Evolutionary conservation across 1,140 invertebrate species (phyloP).

Genomic region (Ips nitidus): DNA sequence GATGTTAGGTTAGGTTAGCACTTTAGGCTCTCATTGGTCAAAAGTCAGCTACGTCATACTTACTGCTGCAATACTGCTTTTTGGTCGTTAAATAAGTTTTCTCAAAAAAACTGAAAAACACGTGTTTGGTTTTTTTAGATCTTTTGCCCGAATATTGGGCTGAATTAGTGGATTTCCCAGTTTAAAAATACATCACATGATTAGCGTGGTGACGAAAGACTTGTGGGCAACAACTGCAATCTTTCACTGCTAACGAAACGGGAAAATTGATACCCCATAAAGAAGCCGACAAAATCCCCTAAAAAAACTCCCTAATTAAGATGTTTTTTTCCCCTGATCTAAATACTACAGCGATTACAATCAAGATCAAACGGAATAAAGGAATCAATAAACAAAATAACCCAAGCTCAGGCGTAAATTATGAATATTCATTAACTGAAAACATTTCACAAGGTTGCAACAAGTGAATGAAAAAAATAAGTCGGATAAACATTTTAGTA

Average conservation of each 20-base stretch:
- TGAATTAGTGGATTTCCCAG: no score
- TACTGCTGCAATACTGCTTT: no score
- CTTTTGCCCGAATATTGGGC: no score
- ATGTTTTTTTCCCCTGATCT: not conserved
- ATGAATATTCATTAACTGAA: conserved; percentile 23
- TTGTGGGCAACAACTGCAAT: conserved; percentile 25
- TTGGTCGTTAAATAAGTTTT: no score
- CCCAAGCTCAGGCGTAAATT: conserved; percentile 10
- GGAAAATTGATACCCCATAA: conserved; percentile 10
- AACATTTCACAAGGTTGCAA: conserved; percentile 18
- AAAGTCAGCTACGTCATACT: no score
- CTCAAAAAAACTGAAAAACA: no score
- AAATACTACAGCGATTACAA: conserved; percentile 6
- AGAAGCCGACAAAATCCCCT: conserved; percentile 10
- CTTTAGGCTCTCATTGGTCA: no score
- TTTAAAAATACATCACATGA: not conserved
- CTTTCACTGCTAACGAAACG: conserved; percentile 20
- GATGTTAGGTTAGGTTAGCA: no score
- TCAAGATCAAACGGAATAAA: conserved; percentile 15
- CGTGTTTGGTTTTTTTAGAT: no score
- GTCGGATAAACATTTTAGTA: conserved; percentile 17
- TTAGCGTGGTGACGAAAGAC: conserved; percentile 23
- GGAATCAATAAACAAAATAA: conserved; percentile 18
- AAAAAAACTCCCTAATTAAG: not conserved
- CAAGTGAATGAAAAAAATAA: conserved; percentile 15